These are phyloP conservation scores for Phymorhynchus buccinoides DNA, from an alignment of 1,140 invertebrate genomes.

Conservation along the genomic window DNA sequence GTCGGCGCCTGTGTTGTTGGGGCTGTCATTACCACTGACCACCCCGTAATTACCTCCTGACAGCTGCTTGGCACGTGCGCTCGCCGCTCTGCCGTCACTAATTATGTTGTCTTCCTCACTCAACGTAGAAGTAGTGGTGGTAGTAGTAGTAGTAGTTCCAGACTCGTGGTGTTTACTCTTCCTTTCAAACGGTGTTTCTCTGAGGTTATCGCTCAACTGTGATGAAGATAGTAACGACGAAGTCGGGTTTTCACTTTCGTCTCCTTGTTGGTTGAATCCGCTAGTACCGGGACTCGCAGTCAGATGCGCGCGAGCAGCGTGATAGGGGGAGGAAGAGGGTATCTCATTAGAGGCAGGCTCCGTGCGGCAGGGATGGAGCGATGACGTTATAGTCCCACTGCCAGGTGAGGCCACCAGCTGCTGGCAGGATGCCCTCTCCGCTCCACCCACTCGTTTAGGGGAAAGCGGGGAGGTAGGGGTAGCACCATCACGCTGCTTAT, in stretches of 20 bases:
- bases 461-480: not conserved
- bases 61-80: not conserved
- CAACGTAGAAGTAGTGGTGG: not conserved
- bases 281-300: not conserved
- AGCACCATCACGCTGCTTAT: not conserved
- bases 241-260: not conserved
- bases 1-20: not conserved
- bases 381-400: not conserved
- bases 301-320: not conserved
- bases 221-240: not conserved
- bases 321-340: not conserved
- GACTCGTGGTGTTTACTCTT: not conserved
- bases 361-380: not conserved
- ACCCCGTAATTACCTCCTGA: not conserved
- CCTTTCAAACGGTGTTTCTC: not conserved
- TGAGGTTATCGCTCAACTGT: too few species aligned
- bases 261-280: not conserved
- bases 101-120: too few species aligned
- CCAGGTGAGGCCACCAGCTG: not conserved
- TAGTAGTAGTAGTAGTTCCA: not conserved
- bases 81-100: too few species aligned
- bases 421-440: not conserved
- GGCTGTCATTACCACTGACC: not conserved
- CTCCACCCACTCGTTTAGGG: not conserved
- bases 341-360: not conserved